Conservation (phyloP, 1,140 invertebrate genomes). For the Drosophila kurseongensis region DNA sequence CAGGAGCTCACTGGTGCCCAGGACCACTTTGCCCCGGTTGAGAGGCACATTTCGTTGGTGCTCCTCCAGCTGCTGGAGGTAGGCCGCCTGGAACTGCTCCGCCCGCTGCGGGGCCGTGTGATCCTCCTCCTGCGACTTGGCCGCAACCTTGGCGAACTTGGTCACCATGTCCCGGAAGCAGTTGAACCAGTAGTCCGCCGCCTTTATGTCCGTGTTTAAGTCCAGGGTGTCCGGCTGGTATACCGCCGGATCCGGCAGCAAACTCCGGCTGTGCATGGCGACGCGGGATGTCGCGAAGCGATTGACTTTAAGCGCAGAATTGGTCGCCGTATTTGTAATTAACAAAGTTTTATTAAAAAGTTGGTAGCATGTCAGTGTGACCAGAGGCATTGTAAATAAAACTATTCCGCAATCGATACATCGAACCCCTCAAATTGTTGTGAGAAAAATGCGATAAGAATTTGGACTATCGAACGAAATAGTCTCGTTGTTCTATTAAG, state of each 20-base stretch:
- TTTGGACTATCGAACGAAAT: background rate
- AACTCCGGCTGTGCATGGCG: constrained; percentile 69
- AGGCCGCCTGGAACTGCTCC: constrained; percentile 93
- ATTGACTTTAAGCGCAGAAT: constrained; percentile 34
- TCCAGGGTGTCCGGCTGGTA: constrained; percentile 97
- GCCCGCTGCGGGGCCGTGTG: constrained; percentile 91
- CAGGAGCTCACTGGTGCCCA: constrained; percentile 91
- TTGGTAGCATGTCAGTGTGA: constrained; percentile 8
- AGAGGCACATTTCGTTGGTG: constrained; percentile 88
- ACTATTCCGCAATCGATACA: background rate
- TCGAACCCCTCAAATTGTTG: background rate
- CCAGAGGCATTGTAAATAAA: background rate
- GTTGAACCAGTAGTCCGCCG: constrained; percentile 96
- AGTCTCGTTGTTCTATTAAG: background rate
- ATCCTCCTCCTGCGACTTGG: constrained; percentile 90
- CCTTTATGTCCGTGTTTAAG: constrained; percentile 93
- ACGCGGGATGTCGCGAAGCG: constrained; percentile 36
- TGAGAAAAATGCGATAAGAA: background rate
- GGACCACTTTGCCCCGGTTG: constrained; percentile 87
- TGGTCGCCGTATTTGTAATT: constrained; percentile 32
- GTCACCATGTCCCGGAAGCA: constrained; percentile 94
- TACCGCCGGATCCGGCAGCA: constrained; percentile 84
- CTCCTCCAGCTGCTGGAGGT: constrained; percentile 91
- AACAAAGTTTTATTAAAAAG: background rate
- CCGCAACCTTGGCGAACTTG: constrained; percentile 91